Evolutionary conservation across 2,888 invertebrate species (phyloP), one percentile per base, ranked within the genome.

Genomic region (Thumatha senex): DNA sequence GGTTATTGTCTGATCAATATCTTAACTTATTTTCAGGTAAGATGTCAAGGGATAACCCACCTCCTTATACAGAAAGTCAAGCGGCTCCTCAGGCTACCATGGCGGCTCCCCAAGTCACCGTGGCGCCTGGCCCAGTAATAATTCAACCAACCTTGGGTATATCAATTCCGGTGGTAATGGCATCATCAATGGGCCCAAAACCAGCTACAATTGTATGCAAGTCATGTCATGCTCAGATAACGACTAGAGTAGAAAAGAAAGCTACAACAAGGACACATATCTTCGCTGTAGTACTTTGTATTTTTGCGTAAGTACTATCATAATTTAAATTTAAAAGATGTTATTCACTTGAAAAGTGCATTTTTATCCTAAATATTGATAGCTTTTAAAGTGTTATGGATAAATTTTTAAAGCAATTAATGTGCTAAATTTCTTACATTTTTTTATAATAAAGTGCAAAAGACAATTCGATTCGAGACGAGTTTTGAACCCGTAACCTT

Each of bases 261-360:
- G 66, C 93, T 7, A 84, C 89, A 0, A 82, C 86, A 7, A 88
- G 84, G 48, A 93, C 93, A 0, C 93, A 93, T 73, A 64, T 93
- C 9, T 84, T 92, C 54, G 93, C 93, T 5, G 54, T 86, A 7
- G 39, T 93, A 0, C 74, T 93, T n/a, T 93, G 93, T 63, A 11
- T 85, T 11, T 1, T 85, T 24, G 43, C 18, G 45, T 44, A 33
- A 44, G 38, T 44, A 31, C 3, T 10, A 15, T 10, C 2, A n/a
- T n/a, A 11, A 13, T 3, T 2, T 29, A 41, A 5, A 2, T 31
- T 41, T n/a, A 15, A 1, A 7, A 40, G 14, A 10, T 12, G 3
- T 12, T 7, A 1, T 0, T 24, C 2, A 24, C 18, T 24, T 24
- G 18, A 24, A 24, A 2, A 24, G 18, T 5, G 18, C 18, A 24